phyloP scores from a whole-genome alignment of 2,797 vertebrate species.

The Cirrhinus molitorella region DNA sequence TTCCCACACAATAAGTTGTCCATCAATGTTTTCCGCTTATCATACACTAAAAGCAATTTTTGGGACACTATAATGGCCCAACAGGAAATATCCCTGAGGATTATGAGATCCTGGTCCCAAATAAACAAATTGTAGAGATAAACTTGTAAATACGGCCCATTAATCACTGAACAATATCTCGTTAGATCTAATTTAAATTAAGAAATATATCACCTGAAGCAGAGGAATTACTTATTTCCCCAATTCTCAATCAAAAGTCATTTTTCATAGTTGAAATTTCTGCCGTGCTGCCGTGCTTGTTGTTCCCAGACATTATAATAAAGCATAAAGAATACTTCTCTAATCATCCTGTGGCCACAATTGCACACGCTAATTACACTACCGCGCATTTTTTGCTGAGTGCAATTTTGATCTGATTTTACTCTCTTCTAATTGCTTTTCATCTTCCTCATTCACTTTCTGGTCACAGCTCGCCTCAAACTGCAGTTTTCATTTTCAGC shows the following conservation, averaged over 20 bases:
- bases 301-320: conserved; percentile 14
- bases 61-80: background rate
- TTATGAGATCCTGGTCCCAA: background rate
- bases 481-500: background rate
- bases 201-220: background rate
- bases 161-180: background rate
- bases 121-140: background rate
- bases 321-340: conserved; percentile 36
- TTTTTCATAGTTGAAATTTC: conserved; percentile 12
- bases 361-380: conserved; percentile 51
- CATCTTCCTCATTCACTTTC: conserved; percentile 17
- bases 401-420: conserved; percentile 57
- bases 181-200: background rate
- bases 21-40: background rate
- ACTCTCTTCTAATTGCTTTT: conserved; percentile 51
- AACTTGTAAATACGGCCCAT: background rate
- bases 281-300: background rate
- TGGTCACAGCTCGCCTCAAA: background rate
- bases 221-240: conserved; percentile 3
- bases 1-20: background rate
- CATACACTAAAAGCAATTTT: background rate
- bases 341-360: conserved; percentile 52
- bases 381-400: conserved; percentile 44
- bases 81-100: background rate
- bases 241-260: conserved; percentile 1